phyloP scores from a whole-genome alignment of 2,797 vertebrate species.

The Hapalemur alaotrensis region DNA sequence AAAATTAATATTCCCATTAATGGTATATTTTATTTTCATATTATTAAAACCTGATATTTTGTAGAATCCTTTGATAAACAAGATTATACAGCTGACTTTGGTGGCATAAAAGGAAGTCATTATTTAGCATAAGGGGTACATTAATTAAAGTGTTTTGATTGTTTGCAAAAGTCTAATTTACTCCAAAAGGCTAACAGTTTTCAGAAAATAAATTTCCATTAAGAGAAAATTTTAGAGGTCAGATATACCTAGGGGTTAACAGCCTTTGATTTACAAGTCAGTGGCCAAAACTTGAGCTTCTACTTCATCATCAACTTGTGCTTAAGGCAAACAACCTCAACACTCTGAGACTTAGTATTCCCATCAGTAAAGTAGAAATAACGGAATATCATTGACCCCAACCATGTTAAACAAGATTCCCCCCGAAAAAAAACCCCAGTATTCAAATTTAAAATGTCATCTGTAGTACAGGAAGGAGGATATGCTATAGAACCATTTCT shows the following conservation, averaged over 20 bases:
- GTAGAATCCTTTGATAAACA: not conserved
- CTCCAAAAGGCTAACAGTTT: not conserved
- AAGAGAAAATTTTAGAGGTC: not conserved
- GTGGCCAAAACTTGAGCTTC: not conserved
- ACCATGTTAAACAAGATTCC: not conserved
- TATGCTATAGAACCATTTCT: not conserved
- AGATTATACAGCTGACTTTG: not conserved
- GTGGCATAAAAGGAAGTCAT: not conserved
- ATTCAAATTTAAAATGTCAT: not conserved
- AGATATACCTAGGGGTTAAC: not conserved
- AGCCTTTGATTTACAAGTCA: not conserved
- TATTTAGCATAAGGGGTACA: not conserved
- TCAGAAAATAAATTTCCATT: not conserved
- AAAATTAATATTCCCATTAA: not conserved
- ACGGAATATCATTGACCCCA: not conserved
- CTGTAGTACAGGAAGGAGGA: not conserved
- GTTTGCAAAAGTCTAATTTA: not conserved
- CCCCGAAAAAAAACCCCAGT: not conserved
- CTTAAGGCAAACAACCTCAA: not conserved
- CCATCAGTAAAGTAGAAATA: not conserved
- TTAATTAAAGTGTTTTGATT: not conserved
- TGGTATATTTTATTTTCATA: not conserved
- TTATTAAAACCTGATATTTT: not conserved
- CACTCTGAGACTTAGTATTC: not conserved
- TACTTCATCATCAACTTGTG: not conserved